Evolutionary conservation across 1,140 invertebrate species (phyloP), one percentile per base, ranked within the genome.

Genomic region (Microplitis mediator): DNA sequence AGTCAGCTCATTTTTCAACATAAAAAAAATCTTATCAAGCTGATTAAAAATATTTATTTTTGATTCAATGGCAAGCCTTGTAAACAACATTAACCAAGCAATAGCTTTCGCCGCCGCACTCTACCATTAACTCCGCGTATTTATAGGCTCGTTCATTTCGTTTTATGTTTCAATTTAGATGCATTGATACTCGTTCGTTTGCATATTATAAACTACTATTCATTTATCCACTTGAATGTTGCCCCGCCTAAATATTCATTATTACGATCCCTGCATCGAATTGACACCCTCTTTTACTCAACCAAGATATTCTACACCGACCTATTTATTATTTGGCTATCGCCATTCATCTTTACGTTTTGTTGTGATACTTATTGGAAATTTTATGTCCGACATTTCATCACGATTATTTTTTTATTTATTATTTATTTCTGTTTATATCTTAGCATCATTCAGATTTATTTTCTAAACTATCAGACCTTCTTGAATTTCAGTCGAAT

Each of bases 141-240:
- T 87, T 86, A 87, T 82, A 80, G 78, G 78, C 84, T 85, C 85
- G 79, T 86, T 86, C 82, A 81, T 86, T 87, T 81, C 82, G 74
- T 84, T 86, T 87, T 86, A 87, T 86, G 85, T 87, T 86, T 87
- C 83, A 86, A 87, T 87, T 86, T 84, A 84, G 83, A 85, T 84
- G 81, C 82, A 86, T 86, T 85, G 83, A 86, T 85, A 86, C 82
- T 86, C 84, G 82, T 82, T 85, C 86, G 84, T 85, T 86, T 85
- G 85, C 82, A 84, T 81, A 80, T 45, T 45, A 45, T 81, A 83
- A 81, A 79, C 81, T 85, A 79, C 81, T 82, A 85, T 79, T 85
- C 81, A 81, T 80, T 84, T 79, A 80, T 83, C 81, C 80, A 77
- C 71, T 64, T 68, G 52, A 71, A 58, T 64, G 65, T 69, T 64